Conservation (phyloP, 2,888 invertebrate genomes). For the Imbricaverruca yamaguchii region DNA sequence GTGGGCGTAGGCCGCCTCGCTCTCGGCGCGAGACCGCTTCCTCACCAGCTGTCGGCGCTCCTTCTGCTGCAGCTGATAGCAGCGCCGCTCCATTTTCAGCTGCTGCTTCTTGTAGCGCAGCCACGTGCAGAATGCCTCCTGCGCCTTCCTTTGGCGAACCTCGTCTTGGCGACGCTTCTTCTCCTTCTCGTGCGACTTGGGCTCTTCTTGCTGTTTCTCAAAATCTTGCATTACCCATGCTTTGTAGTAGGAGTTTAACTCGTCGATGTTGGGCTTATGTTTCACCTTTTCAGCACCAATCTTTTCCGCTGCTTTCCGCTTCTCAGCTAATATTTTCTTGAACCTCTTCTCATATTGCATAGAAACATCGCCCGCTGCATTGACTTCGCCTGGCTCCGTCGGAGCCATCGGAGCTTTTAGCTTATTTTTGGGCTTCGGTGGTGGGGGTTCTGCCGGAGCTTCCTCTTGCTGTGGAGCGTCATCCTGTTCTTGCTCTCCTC, state of each 20-base stretch:
- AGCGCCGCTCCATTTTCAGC: slow-evolving; percentile 3
- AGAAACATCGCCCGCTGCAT: neutral
- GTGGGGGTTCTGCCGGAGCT: neutral
- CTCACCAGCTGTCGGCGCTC: slow-evolving; percentile 15
- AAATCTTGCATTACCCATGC: neutral
- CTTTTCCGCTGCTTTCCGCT: neutral
- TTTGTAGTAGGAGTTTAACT: slow-evolving; percentile 1
- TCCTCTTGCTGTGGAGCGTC: neutral
- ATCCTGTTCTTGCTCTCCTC: neutral
- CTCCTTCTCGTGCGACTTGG: neutral
- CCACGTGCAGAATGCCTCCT: slow-evolving; percentile 18
- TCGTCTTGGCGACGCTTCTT: neutral
- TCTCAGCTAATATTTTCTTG: neutral
- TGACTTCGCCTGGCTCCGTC: neutral
- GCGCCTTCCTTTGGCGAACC: neutral
- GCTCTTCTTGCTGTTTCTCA: neutral
- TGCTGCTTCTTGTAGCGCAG: slow-evolving; percentile 14
- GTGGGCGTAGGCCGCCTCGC: neutral
- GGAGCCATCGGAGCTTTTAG: neutral
- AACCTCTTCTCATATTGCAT: neutral
- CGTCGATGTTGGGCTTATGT: neutral
- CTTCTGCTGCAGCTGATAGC: neutral
- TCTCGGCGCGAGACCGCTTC: neutral
- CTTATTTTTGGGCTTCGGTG: neutral
- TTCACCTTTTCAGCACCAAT: neutral